Base-by-base conservation (phyloP, 2,797 vertebrate species). In the Cottoperca gobio region DNA sequence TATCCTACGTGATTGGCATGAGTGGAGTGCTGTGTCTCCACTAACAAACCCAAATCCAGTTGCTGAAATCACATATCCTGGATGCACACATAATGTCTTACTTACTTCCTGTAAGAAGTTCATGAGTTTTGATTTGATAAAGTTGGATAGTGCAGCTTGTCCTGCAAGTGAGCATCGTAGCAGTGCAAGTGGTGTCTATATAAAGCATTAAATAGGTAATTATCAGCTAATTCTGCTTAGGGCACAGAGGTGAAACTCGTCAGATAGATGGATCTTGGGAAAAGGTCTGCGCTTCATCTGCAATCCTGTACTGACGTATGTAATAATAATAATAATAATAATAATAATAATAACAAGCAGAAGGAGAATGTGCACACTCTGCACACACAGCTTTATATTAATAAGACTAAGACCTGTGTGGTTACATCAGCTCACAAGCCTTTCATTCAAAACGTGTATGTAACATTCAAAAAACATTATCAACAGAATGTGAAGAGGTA, bases 221-320 rank as follows among this genome's bases (percentile, higher is more conserved):
- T 5, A 65, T 2, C 9, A n/a, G 35, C 23, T 54, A 55, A 60
- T 8, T 50, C 26, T 13, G 14, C 11, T 16, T 31, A 1, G 14
- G n/a, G 13, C 8, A 23, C 5, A 31, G 43, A 74, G 33, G 39
- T 23, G 9, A 70, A 23, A 8, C 14, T 19, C 4, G 8, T 19
- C 23, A 60, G 21, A 17, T 46, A 45, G 31, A 26, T 26, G 21
- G 46, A 67, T 2, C 39, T 43, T 12, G n/a, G 31, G 11, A 8
- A 37, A 68, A 37, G 12, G 54, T 50, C 19, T 31, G 1, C 24
- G 40, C 13, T 49, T 46, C 2, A 43, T 35, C n/a, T 60, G n/a
- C 52, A 21, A 75, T 67, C 58, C 28, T 37, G 5, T 16, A 5
- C n/a, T 43, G 58, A 35, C n/a, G 59, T 50, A 63, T 24, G 45